These are phyloP conservation scores for Gobionotothen gibberifrons DNA, from an alignment of 2,797 vertebrate genomes.

Conservation along the genomic window DNA sequence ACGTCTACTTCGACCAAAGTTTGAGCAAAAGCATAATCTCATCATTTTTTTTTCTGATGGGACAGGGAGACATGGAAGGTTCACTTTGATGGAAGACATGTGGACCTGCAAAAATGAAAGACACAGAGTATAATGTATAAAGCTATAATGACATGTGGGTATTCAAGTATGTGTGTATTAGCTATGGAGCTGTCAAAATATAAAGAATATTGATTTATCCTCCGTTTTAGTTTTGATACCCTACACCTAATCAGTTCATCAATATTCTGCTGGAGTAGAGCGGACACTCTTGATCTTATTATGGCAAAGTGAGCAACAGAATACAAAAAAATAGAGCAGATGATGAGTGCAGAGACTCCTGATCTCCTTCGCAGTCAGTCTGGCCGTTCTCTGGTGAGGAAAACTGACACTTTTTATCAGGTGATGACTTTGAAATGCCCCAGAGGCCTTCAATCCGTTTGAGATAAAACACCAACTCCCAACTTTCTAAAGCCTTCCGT, in stretches of 20 bases:
- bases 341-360: conserved; percentile 8
- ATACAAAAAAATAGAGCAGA: background rate
- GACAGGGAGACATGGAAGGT: conserved; percentile 26
- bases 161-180: background rate
- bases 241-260: background rate
- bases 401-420: conserved; percentile 34
- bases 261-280: conserved; percentile 1
- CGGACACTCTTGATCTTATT: conserved; percentile 1
- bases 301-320: conserved; percentile 15
- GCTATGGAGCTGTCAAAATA: background rate
- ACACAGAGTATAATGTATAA: background rate
- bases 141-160: background rate
- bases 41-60: conserved; percentile 2
- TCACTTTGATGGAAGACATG: conserved; percentile 9
- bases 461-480: conserved; percentile 26
- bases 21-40: conserved; percentile 21
- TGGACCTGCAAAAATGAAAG: conserved; percentile 12
- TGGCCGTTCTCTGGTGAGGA: conserved; percentile 23
- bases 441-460: background rate
- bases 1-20: conserved; percentile 17
- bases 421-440: conserved; percentile 27
- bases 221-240: background rate
- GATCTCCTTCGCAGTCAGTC: conserved; percentile 2
- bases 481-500: conserved; percentile 11
- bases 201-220: background rate